These are phyloP conservation scores for Arrhopalites spinosus DNA, from an alignment of 2,888 invertebrate species.

Conservation along the genomic window DNA sequence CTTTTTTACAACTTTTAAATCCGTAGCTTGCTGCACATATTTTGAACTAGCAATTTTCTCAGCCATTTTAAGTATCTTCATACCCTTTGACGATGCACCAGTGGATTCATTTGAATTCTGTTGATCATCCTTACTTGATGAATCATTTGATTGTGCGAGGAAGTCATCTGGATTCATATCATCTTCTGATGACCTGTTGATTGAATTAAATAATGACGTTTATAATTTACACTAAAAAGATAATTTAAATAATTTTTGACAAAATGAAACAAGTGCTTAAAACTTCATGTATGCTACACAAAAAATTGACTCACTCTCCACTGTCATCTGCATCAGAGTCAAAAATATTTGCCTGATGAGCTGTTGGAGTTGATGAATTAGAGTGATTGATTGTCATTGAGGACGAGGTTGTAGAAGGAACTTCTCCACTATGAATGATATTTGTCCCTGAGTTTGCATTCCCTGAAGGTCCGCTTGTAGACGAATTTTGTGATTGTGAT, in stretches of 20 bases:
- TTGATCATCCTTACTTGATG: conserved; percentile 23
- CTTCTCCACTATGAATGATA: background rate
- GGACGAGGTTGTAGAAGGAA: background rate
- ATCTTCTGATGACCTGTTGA: conserved; percentile 77
- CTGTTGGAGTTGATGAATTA: conserved; percentile 34
- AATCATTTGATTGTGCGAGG: conserved; percentile 20
- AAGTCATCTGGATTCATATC: conserved; percentile 61
- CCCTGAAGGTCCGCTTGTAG: background rate
- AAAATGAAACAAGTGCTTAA: too few species aligned
- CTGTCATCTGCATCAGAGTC: conserved; percentile 79
- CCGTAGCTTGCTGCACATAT: conserved; percentile 82
- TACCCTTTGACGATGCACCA: conserved; percentile 33
- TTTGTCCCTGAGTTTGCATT: background rate
- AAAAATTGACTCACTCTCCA: conserved; percentile 63
- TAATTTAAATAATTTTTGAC: too few species aligned
- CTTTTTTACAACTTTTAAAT: conserved; percentile 81
- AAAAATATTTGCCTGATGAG: conserved; percentile 62
- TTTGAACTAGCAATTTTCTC: conserved; percentile 83
- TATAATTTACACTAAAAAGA: too few species aligned
- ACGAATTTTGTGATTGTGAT: background rate
- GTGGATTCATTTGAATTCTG: conserved; percentile 11
- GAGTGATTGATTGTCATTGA: conserved; percentile 1
- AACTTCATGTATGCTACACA: too few species aligned
- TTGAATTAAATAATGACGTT: too few species aligned
- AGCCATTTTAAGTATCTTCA: conserved; percentile 63